A percentile compares a stretch with the other conserved stretches of the same genome.
These are phyloP conservation scores for Patiria pectinifera DNA, from an alignment of 53 echinoderm and acorn worm genomes.

Conservation along the genomic window DNA sequence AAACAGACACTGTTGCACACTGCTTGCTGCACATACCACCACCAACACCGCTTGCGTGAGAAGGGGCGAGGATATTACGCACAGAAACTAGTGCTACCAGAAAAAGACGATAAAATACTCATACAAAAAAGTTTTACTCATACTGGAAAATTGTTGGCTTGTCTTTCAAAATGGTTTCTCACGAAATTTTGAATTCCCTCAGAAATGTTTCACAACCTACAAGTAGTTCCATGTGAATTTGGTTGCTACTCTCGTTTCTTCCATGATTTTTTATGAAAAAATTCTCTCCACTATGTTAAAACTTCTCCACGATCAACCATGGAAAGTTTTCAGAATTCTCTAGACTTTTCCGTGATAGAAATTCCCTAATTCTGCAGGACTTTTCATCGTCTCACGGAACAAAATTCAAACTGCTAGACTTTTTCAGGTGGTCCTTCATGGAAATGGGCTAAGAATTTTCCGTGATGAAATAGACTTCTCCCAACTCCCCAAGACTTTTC, in stretches of 20 bases:
- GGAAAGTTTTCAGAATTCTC: too few species aligned
- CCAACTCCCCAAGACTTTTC: neutral
- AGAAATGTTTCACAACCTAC: too few species aligned
- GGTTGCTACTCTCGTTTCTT: too few species aligned
- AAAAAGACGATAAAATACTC: neutral
- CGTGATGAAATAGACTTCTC: neutral
- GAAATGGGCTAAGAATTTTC: too few species aligned
- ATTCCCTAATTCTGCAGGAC: too few species aligned
- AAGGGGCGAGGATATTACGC: neutral
- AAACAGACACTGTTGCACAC: neutral
- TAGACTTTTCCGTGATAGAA: too few species aligned
- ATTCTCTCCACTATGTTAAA: too few species aligned
- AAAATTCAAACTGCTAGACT: neutral
- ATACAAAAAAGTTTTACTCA: neutral
- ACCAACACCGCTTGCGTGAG: neutral
- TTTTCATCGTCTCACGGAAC: too few species aligned
- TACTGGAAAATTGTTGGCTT: neutral
- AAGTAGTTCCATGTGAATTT: too few species aligned
- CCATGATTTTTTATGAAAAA: too few species aligned
- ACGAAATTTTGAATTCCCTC: too few species aligned
- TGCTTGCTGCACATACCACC: neutral
- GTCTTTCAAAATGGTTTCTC: neutral
- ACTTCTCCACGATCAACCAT: too few species aligned
- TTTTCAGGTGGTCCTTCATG: neutral
- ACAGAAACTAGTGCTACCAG: conserved; percentile 2